Conservation (phyloP, 2,888 invertebrate species). For the Caenorhabditis sp. region DNA sequence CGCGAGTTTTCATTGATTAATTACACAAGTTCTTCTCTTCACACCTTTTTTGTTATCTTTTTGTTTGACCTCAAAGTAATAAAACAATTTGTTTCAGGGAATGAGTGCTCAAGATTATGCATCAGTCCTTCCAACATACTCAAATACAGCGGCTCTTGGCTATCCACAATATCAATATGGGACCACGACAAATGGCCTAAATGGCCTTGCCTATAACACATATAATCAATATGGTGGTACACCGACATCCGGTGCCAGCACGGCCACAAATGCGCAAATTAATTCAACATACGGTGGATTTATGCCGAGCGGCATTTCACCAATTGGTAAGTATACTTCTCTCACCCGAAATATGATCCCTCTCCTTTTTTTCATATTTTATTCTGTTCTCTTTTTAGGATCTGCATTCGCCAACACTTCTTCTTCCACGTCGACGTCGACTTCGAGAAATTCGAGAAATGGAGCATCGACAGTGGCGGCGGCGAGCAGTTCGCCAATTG, state of each 20-base stretch:
- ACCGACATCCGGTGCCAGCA: not conserved
- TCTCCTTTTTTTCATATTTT: not conserved
- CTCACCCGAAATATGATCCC: slow-evolving; percentile 9
- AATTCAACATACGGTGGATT: slow-evolving; percentile 38
- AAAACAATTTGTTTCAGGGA: slow-evolving; percentile 34
- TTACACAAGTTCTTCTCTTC: too few relatives aligned
- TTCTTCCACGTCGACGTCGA: slow-evolving; percentile 6
- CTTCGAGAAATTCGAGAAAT: slow-evolving; percentile 3
- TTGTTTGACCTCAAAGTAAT: too few relatives aligned
- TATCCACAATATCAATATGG: slow-evolving; percentile 39
- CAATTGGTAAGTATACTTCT: slow-evolving; percentile 32
- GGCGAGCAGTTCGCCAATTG: slow-evolving; percentile 3
- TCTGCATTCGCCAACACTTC: slow-evolving; percentile 24
- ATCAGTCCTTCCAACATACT: slow-evolving; percentile 51
- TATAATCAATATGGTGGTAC: slow-evolving; percentile 25
- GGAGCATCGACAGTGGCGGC: slow-evolving; percentile 1
- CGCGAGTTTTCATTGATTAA: not conserved
- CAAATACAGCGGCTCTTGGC: slow-evolving; percentile 25
- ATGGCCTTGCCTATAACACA: slow-evolving; percentile 28
- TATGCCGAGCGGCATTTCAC: slow-evolving; percentile 42
- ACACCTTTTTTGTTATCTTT: too few relatives aligned
- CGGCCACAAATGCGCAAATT: slow-evolving; percentile 31
- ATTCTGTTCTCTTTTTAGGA: slow-evolving; percentile 7
- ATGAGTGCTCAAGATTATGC: slow-evolving; percentile 54
- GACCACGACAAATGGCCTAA: slow-evolving; percentile 13